These are phyloP conservation scores for Panthera uncia DNA, from an alignment of 2,113 vertebrate genomes.

Conservation along the genomic window DNA sequence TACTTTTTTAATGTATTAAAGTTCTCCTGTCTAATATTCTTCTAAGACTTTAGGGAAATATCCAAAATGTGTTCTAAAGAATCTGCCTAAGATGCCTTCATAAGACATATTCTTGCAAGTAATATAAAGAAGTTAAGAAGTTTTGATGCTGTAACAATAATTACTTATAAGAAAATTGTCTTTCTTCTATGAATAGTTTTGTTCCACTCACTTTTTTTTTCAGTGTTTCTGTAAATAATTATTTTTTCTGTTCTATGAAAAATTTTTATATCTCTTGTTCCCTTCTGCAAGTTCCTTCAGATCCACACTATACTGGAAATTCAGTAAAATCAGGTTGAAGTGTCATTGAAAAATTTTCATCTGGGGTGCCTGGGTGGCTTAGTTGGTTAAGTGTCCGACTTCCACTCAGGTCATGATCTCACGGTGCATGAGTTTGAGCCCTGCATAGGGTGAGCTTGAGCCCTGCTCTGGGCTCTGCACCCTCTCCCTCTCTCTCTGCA, in stretches of 20 bases:
- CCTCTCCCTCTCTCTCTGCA: too few species aligned
- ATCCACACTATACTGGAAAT: neutral
- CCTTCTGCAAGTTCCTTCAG: neutral
- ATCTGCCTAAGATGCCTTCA: neutral
- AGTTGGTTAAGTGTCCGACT: neutral
- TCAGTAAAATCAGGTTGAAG: slow-evolving; percentile 17
- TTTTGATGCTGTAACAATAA: slow-evolving; percentile 10
- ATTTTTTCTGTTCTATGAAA: neutral
- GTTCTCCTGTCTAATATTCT: neutral
- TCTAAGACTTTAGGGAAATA: slow-evolving; percentile 1
- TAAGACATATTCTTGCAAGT: neutral
- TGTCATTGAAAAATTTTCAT: neutral
- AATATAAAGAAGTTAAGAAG: slow-evolving; percentile 6
- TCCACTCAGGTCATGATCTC: too few species aligned
- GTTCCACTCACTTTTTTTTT: slow-evolving; percentile 29
- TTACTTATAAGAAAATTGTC: neutral
- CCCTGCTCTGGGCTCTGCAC: too few species aligned
- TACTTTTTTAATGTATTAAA: slow-evolving; percentile 3
- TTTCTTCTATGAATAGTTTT: slow-evolving; percentile 43
- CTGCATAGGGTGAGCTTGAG: too few species aligned
- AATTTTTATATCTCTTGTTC: neutral
- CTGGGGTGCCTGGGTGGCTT: too few species aligned
- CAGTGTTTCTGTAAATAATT: neutral
- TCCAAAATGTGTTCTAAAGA: slow-evolving; percentile 25
- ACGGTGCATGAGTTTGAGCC: too few species aligned